Evolutionary conservation across 2,888 invertebrate species (phyloP).

Genomic region (Cheilosia scutellata): DNA sequence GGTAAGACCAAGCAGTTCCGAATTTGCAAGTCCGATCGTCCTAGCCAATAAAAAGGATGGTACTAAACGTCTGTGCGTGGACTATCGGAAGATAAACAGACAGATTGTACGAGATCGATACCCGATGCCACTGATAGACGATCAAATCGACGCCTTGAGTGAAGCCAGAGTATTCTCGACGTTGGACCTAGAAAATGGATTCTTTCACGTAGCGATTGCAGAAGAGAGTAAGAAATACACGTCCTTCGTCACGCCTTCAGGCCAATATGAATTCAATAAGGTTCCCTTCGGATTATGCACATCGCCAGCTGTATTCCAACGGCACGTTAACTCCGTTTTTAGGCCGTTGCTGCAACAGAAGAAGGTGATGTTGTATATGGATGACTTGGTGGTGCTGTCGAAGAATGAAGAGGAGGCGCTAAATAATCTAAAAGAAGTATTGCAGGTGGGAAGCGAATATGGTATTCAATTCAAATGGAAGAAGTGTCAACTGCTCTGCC

Average conservation of each 20-base stretch:
- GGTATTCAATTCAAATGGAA: conserved; percentile 40
- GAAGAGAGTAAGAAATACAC: conserved; percentile 76
- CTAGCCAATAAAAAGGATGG: no score
- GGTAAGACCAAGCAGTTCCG: conserved; percentile 72
- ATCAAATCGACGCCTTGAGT: conserved; percentile 56
- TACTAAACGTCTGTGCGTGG: no score
- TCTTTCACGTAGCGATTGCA: no score
- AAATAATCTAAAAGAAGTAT: conserved; percentile 3
- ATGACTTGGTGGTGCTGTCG: conserved; percentile 76
- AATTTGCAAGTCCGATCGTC: conserved; percentile 27
- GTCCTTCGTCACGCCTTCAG: conserved; percentile 78
- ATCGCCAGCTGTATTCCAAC: conserved; percentile 77
- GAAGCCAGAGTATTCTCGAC: conserved; percentile 73
- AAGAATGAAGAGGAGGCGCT: conserved; percentile 36
- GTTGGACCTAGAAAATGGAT: no score
- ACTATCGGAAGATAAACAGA: no score
- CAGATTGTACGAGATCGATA: background rate
- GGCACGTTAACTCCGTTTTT: conserved; percentile 51
- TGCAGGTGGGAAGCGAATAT: background rate
- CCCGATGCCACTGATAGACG: no score
- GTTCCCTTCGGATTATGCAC: conserved; percentile 81
- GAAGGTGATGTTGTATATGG: conserved; percentile 74
- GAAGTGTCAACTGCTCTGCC: conserved; percentile 27
- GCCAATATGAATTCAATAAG: conserved; percentile 77
- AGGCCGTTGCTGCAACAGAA: conserved; percentile 5